These are phyloP conservation scores for Drosophila borealis DNA, from an alignment of 2,888 invertebrate genomes.

Conservation along the genomic window DNA sequence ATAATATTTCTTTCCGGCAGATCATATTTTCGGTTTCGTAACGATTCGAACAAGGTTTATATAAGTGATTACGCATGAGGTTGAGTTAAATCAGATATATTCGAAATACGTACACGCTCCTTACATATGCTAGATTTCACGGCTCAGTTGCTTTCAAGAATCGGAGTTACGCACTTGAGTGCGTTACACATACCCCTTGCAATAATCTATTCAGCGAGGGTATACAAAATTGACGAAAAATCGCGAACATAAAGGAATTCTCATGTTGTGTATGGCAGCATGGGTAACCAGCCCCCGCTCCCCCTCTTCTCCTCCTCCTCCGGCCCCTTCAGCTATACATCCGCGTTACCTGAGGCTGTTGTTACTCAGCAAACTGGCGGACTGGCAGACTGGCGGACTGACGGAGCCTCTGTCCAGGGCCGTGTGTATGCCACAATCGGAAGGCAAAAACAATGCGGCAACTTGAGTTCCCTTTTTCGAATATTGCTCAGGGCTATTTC, in stretches of 20 bases:
- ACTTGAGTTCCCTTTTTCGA: conserved; percentile 21
- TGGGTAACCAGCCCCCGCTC: not conserved
- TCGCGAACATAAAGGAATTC: conserved; percentile 1
- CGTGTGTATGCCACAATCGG: conserved; percentile 13
- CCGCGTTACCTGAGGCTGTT: not conserved
- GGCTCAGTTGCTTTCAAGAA: too few species aligned
- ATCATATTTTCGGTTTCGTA: too few species aligned
- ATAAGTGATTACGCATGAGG: too few species aligned
- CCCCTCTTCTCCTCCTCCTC: too few species aligned
- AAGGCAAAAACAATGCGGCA: conserved; percentile 6
- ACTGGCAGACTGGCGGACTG: not conserved
- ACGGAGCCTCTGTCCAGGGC: not conserved
- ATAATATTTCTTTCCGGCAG: too few species aligned
- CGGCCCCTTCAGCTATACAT: not conserved
- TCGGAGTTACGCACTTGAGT: too few species aligned
- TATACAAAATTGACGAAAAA: conserved; percentile 1
- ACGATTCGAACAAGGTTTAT: too few species aligned
- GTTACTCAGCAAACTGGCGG: not conserved
- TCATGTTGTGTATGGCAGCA: conserved; percentile 7
- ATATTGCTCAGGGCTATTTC: conserved; percentile 39
- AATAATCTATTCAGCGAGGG: not conserved
- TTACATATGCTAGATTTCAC: too few species aligned
- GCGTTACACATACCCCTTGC: too few species aligned
- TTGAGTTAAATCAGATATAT: too few species aligned
- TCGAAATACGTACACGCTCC: too few species aligned